phyloP scores from a whole-genome alignment of 2,888 invertebrate species.

The Rotaria socialis region DNA sequence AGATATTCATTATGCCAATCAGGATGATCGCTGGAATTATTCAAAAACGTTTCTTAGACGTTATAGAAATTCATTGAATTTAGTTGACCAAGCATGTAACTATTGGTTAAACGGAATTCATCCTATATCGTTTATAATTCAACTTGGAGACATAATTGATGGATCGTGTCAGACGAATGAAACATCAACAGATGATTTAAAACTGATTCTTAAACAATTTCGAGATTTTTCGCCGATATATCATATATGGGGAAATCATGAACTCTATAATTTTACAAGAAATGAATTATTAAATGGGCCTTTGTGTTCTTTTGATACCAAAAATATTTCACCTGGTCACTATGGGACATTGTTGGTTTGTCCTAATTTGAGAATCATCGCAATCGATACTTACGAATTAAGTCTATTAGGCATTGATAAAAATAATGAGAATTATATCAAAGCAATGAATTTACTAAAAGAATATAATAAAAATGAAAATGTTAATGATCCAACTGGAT shows the following conservation, averaged over 20 bases:
- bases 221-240: slow-evolving; percentile 49
- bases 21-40: slow-evolving; percentile 55
- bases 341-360: slow-evolving; percentile 49
- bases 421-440: slow-evolving; percentile 49
- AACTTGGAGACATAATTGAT: slow-evolving; percentile 60
- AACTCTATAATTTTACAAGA: slow-evolving; percentile 58
- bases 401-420: slow-evolving; percentile 53
- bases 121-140: slow-evolving; percentile 53
- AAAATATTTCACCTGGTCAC: neutral
- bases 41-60: slow-evolving; percentile 53
- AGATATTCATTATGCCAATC: slow-evolving; percentile 60
- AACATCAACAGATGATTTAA: slow-evolving; percentile 48
- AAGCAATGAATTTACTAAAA: slow-evolving; percentile 50
- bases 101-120: slow-evolving; percentile 50
- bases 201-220: slow-evolving; percentile 43
- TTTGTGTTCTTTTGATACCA: slow-evolving; percentile 7
- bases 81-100: slow-evolving; percentile 53
- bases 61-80: slow-evolving; percentile 55
- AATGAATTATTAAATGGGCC: slow-evolving; percentile 48
- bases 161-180: slow-evolving; percentile 52
- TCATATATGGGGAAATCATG: slow-evolving; percentile 59
- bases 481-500: slow-evolving; percentile 51
- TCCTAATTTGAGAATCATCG: slow-evolving; percentile 52
- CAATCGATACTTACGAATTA: slow-evolving; percentile 58
- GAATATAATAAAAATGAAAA: slow-evolving; percentile 54